phyloP scores from a whole-genome alignment of 2,888 invertebrate genomes.

The Drosophila crucigera region DNA sequence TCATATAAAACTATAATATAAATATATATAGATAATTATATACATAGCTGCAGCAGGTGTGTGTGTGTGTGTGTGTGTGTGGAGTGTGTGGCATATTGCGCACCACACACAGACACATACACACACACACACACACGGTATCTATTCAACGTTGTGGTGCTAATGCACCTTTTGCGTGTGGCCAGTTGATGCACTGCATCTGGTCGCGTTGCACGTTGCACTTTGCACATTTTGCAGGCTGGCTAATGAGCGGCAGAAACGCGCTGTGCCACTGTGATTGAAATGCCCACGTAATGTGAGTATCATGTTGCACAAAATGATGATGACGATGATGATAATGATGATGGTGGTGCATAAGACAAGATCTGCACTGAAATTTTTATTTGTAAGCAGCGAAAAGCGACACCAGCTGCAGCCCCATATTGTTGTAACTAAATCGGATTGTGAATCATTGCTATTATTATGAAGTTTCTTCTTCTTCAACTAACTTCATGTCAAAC shows the following conservation, averaged over 20 bases:
- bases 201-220: slow-evolving; percentile 39
- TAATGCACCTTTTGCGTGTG: slow-evolving; percentile 73
- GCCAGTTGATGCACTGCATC: slow-evolving; percentile 64
- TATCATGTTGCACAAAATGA: slow-evolving; percentile 43
- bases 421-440: not conserved
- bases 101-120: not conserved
- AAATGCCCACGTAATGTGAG: slow-evolving; percentile 37
- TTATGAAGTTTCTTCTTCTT: not conserved
- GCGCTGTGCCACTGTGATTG: slow-evolving; percentile 17
- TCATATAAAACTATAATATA: not conserved
- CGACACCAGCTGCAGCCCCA: not conserved
- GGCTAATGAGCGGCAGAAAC: slow-evolving; percentile 48
- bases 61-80: not conserved
- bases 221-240: slow-evolving; percentile 40
- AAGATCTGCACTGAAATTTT: not conserved
- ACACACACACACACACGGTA: slow-evolving; percentile 6
- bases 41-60: not conserved
- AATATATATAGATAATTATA: not conserved
- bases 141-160: slow-evolving; percentile 27
- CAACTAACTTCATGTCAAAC: not conserved
- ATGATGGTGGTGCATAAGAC: not conserved
- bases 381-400: not conserved
- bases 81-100: slow-evolving; percentile 29
- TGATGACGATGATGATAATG: not conserved
- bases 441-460: not conserved